Evolutionary conservation across 2,113 vertebrate genomes (phyloP).

Genomic region (Corythornis madagascariensis): DNA sequence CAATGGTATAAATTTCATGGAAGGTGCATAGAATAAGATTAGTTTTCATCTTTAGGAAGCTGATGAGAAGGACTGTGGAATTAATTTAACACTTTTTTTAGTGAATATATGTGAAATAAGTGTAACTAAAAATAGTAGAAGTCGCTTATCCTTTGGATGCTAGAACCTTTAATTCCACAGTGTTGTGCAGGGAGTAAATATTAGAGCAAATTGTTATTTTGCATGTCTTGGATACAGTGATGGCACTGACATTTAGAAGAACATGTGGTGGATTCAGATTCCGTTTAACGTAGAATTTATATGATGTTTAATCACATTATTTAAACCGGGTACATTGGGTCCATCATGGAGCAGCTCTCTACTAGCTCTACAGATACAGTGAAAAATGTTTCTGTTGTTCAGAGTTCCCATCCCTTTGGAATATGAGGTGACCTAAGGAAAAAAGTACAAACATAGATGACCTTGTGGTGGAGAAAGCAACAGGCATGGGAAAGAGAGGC

Average conservation of each 20-base stretch:
- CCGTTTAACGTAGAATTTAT: not conserved
- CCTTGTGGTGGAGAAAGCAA: not conserved
- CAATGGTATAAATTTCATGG: conserved; percentile 34
- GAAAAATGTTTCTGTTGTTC: not conserved
- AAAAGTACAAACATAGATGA: not conserved
- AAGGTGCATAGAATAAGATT: conserved; percentile 42
- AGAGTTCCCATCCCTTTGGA: not conserved
- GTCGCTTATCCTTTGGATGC: not conserved
- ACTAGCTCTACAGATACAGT: not conserved
- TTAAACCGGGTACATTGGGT: not conserved
- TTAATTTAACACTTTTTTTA: conserved; percentile 6
- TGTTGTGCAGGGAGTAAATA: not conserved
- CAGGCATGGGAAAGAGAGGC: not conserved
- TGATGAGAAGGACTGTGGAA: conserved; percentile 37
- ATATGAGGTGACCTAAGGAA: not conserved
- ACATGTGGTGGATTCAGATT: not conserved
- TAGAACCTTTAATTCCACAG: conserved; percentile 2
- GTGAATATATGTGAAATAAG: conserved; percentile 3
- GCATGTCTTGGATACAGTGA: not conserved
- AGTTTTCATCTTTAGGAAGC: conserved; percentile 56
- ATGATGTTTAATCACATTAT: not conserved
- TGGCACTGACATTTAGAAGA: not conserved
- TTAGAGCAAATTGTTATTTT: not conserved
- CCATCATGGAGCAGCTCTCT: not conserved
- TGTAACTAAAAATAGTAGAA: conserved; percentile 19